Conservation (phyloP, 1,140 invertebrate genomes). For the Drosophila bocqueti region DNA sequence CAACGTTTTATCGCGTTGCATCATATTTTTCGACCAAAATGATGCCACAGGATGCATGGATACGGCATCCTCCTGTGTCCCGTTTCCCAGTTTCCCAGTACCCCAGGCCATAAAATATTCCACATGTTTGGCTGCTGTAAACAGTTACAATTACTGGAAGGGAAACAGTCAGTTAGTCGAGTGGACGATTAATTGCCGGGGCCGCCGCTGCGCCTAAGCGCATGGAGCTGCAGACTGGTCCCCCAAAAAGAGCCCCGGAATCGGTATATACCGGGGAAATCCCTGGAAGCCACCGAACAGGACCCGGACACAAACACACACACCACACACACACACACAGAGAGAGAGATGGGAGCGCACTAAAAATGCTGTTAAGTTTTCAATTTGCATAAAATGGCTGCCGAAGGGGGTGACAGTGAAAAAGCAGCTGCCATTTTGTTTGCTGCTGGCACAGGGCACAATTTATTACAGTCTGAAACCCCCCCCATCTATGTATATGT, state of each 20-base stretch:
- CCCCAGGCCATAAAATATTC: slow-evolving; percentile 43
- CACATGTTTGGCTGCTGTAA: slow-evolving; percentile 54
- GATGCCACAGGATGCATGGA: slow-evolving; percentile 1
- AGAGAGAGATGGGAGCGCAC: slow-evolving; percentile 13
- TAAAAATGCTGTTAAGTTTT: slow-evolving; percentile 68
- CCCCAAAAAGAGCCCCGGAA: not conserved
- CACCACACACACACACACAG: slow-evolving; percentile 2
- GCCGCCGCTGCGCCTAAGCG: slow-evolving; percentile 17
- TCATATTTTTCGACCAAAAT: slow-evolving; percentile 20
- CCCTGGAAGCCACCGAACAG: slow-evolving; percentile 1
- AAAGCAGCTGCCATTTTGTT: slow-evolving; percentile 58
- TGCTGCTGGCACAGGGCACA: slow-evolving; percentile 39
- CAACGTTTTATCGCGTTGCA: slow-evolving; percentile 27
- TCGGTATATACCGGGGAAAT: not conserved
- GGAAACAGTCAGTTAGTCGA: slow-evolving; percentile 30
- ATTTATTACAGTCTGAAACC: slow-evolving; percentile 37
- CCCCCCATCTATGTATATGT: not conserved
- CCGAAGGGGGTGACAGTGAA: slow-evolving; percentile 13
- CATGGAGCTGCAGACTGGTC: slow-evolving; percentile 10
- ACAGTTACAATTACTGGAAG: slow-evolving; percentile 54
- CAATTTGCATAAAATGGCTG: slow-evolving; percentile 60
- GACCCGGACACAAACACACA: not conserved
- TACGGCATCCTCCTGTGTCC: not conserved
- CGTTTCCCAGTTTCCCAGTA: too few species aligned
- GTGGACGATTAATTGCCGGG: slow-evolving; percentile 58